Conservation (phyloP, 2,797 vertebrate species). For the Etheostoma nigrum region DNA sequence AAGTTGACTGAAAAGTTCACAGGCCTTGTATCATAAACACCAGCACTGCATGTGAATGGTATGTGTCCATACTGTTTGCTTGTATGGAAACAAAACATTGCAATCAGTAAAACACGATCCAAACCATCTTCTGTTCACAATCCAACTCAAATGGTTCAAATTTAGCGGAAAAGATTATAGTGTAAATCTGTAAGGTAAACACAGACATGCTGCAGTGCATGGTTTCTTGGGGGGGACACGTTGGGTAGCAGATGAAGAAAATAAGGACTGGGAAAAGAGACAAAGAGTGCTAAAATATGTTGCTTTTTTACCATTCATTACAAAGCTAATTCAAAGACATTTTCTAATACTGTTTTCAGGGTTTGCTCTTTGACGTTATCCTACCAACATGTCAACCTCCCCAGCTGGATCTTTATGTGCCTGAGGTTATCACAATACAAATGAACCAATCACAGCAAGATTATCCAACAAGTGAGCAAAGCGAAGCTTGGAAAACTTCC, state of each 20-base stretch:
- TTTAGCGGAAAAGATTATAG: constrained; percentile 54
- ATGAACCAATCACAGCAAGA: constrained; percentile 39
- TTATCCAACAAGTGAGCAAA: constrained; percentile 28
- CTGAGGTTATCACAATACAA: constrained; percentile 33
- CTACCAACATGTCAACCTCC: neutral
- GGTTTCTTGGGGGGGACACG: constrained; percentile 16
- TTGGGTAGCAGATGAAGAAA: constrained; percentile 3
- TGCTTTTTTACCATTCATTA: constrained; percentile 1
- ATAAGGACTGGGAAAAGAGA: neutral
- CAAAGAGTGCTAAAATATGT: neutral
- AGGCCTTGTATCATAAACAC: constrained; percentile 46
- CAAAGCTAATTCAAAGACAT: neutral
- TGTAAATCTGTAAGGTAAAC: constrained; percentile 65
- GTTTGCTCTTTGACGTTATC: neutral
- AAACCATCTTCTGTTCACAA: constrained; percentile 41
- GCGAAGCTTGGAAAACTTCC: constrained; percentile 6
- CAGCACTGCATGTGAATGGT: constrained; percentile 7
- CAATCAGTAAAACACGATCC: constrained; percentile 49
- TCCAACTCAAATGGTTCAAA: constrained; percentile 54
- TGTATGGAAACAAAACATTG: constrained; percentile 56
- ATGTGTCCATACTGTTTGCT: constrained; percentile 40
- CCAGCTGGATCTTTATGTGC: neutral
- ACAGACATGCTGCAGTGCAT: constrained; percentile 47
- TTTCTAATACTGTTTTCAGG: constrained; percentile 1
- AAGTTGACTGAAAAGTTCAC: neutral